Conservation (phyloP, 1,140 invertebrate genomes). For the Spodoptera frugiperda region DNA sequence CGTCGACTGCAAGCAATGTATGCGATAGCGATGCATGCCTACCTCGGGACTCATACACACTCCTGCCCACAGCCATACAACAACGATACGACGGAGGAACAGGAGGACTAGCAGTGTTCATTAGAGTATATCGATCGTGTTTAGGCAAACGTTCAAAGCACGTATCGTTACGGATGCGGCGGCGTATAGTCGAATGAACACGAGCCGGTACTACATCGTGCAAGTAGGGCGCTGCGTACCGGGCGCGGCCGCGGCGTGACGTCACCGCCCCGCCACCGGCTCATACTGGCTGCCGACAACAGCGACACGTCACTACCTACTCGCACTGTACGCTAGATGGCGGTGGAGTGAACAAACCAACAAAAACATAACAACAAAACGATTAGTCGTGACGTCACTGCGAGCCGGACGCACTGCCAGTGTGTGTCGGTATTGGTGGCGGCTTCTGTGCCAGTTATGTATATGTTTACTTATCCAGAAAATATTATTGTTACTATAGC, state of each 20-base stretch:
- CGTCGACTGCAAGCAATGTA: slow-evolving; percentile 61
- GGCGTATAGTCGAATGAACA: slow-evolving; percentile 68
- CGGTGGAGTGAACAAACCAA: slow-evolving; percentile 46
- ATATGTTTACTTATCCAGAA: background rate
- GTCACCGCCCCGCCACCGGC: slow-evolving; percentile 77
- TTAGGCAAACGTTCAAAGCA: too few species aligned
- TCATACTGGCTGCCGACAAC: slow-evolving; percentile 75
- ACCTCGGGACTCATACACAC: slow-evolving; percentile 48
- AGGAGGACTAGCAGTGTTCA: slow-evolving; percentile 39
- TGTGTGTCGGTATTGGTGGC: background rate
- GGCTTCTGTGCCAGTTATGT: background rate
- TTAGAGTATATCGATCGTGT: slow-evolving; percentile 31
- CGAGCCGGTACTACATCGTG: slow-evolving; percentile 41
- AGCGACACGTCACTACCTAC: background rate
- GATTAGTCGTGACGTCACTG: background rate
- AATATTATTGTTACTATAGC: background rate
- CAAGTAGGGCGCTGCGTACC: slow-evolving; percentile 69
- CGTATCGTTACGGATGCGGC: too few species aligned
- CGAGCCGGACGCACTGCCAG: background rate
- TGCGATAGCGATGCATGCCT: slow-evolving; percentile 62
- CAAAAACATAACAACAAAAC: slow-evolving; percentile 40
- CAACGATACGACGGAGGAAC: slow-evolving; percentile 43
- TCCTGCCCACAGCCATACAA: slow-evolving; percentile 26
- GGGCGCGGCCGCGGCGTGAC: slow-evolving; percentile 61
- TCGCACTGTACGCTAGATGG: slow-evolving; percentile 34